Percentiles rank a stretch among this genome's conserved stretches.
Evolutionary conservation across 1,140 invertebrate genomes (phyloP).

Genomic region (Temnothorax longispinosus): DNA sequence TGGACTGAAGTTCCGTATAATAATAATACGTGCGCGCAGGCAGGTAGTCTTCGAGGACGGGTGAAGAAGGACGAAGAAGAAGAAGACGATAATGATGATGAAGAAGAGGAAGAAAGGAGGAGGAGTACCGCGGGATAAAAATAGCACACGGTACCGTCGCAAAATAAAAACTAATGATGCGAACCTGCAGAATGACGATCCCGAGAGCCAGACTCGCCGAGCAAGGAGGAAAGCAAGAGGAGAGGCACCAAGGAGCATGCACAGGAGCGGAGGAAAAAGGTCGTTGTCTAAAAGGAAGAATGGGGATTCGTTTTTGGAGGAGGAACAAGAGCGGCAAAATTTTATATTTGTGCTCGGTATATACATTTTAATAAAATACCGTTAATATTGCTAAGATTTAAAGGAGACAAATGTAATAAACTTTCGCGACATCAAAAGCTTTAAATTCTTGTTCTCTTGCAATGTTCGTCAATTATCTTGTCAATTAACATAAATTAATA

Average conservation of each 20-base stretch:
- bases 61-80: conserved; percentile 39
- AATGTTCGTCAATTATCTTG: neutral
- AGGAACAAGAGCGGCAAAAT: conserved; percentile 10
- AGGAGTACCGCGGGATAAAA: conserved; percentile 61
- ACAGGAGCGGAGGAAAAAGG: conserved; percentile 33
- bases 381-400: neutral
- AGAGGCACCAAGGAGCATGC: conserved; percentile 18
- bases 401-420: neutral
- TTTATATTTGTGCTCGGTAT: conserved; percentile 10
- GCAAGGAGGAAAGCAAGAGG: conserved; percentile 57
- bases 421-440: neutral
- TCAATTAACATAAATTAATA: neutral
- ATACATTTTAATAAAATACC: neutral
- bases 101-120: conserved; percentile 11
- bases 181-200: conserved; percentile 68
- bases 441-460: neutral
- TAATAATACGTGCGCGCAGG: conserved; percentile 26
- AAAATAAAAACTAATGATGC: conserved; percentile 72
- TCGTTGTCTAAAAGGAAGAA: conserved; percentile 42
- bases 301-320: neutral
- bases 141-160: conserved; percentile 60
- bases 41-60: conserved; percentile 29
- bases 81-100: neutral
- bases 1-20: conserved; percentile 40
- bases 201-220: conserved; percentile 21